Evolutionary conservation across 2,888 invertebrate genomes (phyloP).

Genomic region (Melanostoma scalare): DNA sequence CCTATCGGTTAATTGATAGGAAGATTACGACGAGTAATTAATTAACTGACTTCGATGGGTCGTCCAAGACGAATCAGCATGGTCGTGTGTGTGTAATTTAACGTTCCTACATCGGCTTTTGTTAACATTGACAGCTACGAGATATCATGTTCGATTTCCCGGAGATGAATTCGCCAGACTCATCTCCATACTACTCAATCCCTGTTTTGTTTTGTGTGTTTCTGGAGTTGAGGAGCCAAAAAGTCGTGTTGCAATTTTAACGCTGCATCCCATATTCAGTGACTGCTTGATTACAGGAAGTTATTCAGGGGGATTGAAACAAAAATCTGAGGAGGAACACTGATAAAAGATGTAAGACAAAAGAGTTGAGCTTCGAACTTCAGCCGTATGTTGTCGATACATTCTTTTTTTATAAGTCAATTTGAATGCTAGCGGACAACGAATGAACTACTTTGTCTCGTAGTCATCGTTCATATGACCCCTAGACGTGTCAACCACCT

Average conservation of each 20-base stretch:
- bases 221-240: constrained; percentile 16
- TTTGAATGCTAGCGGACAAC: too few relatives aligned
- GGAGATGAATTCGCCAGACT: constrained; percentile 11
- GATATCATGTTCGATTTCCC: constrained; percentile 26
- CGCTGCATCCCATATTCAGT: constrained; percentile 1
- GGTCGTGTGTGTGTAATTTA: constrained; percentile 4
- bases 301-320: neutral
- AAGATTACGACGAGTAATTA: constrained; percentile 65
- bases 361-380: constrained; percentile 52
- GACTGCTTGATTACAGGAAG: constrained; percentile 1
- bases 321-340: neutral
- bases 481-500: constrained; percentile 20
- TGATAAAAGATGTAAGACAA: constrained; percentile 4
- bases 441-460: too few relatives aligned
- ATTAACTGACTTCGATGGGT: constrained; percentile 55
- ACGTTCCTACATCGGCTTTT: constrained; percentile 10
- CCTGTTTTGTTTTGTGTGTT: neutral
- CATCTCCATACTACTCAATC: neutral
- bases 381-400: neutral
- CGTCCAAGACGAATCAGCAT: neutral
- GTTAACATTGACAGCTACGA: constrained; percentile 51
- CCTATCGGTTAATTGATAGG: constrained; percentile 67
- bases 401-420: neutral
- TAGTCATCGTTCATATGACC: constrained; percentile 1
- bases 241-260: neutral